These are phyloP conservation scores for Plagodis dolabraria DNA, from an alignment of 2,888 invertebrate species.

Conservation along the genomic window DNA sequence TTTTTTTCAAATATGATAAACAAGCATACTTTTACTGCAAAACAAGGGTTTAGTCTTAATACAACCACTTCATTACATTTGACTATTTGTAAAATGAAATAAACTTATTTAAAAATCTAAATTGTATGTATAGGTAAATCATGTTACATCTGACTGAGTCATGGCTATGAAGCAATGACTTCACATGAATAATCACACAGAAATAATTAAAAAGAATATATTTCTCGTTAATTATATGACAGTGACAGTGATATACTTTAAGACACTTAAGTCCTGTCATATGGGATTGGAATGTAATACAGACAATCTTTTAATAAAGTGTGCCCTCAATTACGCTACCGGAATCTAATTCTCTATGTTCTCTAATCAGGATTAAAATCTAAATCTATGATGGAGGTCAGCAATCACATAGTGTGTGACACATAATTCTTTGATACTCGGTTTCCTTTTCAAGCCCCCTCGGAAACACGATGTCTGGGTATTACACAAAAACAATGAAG, in stretches of 20 bases:
- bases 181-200: too few relatives aligned
- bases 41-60: too few relatives aligned
- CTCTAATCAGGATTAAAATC: slow-evolving; percentile 6
- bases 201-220: not conserved
- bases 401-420: slow-evolving; percentile 21
- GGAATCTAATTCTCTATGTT: slow-evolving; percentile 9
- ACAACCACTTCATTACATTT: too few relatives aligned
- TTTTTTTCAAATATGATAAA: too few relatives aligned
- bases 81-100: too few relatives aligned
- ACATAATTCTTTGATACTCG: slow-evolving; percentile 42
- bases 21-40: too few relatives aligned
- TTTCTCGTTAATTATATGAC: slow-evolving; percentile 15
- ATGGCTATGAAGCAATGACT: too few relatives aligned
- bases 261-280: slow-evolving; percentile 19
- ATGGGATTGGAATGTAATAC: slow-evolving; percentile 12
- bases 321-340: slow-evolving; percentile 17
- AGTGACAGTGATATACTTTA: slow-evolving; percentile 5
- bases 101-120: too few relatives aligned
- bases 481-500: slow-evolving; percentile 71
- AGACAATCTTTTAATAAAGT: slow-evolving; percentile 14
- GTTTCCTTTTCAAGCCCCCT: slow-evolving; percentile 59
- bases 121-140: too few relatives aligned
- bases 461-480: slow-evolving; percentile 62
- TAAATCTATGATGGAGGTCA: slow-evolving; percentile 13
- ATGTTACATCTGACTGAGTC: not conserved